Evolutionary conservation across 53 echinoderm and acorn worm genomes (phyloP).

Genomic region (Echinometra lucunter): DNA sequence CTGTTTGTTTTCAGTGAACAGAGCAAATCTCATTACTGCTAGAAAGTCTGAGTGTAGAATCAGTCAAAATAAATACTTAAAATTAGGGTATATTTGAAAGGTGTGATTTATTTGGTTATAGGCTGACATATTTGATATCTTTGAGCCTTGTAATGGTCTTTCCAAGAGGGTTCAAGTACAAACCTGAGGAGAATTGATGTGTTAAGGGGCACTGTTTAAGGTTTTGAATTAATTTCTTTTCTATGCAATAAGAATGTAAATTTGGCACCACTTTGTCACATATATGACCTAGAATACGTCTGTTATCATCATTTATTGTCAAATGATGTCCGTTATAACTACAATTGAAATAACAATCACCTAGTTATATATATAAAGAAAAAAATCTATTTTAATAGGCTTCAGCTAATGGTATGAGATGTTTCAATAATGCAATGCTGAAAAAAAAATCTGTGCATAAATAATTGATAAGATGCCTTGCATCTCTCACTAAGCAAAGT

Average conservation of each 20-base stretch:
- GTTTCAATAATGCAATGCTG: slow-evolving; percentile 19
- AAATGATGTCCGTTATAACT: not conserved
- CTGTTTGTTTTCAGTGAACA: not conserved
- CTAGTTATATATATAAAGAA: not conserved
- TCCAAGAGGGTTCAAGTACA: not conserved
- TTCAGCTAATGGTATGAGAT: not conserved
- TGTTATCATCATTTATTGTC: not conserved
- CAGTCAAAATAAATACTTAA: not conserved
- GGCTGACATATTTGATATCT: not conserved
- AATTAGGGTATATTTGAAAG: not conserved
- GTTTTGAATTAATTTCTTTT: too few species aligned
- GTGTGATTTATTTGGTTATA: not conserved
- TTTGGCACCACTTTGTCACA: not conserved
- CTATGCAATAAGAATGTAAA: not conserved
- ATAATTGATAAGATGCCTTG: not conserved
- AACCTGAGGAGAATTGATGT: not conserved
- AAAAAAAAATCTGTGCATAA: slow-evolving; percentile 17
- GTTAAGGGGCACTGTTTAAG: too few species aligned
- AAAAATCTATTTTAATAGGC: not conserved
- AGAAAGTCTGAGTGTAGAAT: not conserved
- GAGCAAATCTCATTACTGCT: not conserved
- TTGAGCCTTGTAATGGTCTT: not conserved
- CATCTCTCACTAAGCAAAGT: not conserved
- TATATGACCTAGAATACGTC: not conserved
- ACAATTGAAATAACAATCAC: not conserved